Conservation (phyloP, 2,888 invertebrate species). For the Agapetus fuscipes region DNA sequence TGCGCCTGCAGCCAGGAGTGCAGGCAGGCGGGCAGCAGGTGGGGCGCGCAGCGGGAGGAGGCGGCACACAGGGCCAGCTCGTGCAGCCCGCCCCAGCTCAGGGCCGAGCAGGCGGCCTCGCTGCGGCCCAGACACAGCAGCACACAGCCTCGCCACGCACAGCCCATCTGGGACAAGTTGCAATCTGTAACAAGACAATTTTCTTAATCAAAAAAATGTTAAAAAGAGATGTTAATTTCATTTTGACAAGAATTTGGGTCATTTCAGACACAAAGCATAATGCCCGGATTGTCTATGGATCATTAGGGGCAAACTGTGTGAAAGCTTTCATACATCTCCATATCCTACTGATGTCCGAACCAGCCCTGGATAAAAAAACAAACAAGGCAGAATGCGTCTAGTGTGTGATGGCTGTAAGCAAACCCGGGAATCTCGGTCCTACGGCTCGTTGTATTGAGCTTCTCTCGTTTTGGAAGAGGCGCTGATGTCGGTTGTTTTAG, state of each 20-base stretch:
- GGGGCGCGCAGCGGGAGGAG: constrained; percentile 12
- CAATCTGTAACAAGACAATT: not conserved
- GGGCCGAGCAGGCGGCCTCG: constrained; percentile 13
- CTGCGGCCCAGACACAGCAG: constrained; percentile 6
- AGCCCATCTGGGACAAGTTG: not conserved
- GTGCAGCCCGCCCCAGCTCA: constrained; percentile 6
- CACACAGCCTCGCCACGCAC: constrained; percentile 12
- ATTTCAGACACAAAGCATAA: not conserved
- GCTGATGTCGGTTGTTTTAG: no score
- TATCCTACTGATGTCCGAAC: no score
- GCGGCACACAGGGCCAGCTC: constrained; percentile 14
- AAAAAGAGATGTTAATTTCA: not conserved
- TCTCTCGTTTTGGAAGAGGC: no score
- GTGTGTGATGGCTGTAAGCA: no score
- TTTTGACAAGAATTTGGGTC: not conserved
- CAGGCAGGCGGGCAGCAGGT: constrained; percentile 10
- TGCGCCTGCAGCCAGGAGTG: constrained; percentile 4
- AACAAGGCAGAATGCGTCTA: no score
- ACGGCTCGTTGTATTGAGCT: no score
- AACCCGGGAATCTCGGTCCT: no score
- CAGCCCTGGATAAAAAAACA: no score
- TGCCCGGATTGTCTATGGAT: no score
- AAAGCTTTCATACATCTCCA: no score
- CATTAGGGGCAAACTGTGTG: no score
- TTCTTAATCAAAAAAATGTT: not conserved